Conservation (phyloP, 2,113 vertebrate species). For the Mormyrus lacerda region DNA sequence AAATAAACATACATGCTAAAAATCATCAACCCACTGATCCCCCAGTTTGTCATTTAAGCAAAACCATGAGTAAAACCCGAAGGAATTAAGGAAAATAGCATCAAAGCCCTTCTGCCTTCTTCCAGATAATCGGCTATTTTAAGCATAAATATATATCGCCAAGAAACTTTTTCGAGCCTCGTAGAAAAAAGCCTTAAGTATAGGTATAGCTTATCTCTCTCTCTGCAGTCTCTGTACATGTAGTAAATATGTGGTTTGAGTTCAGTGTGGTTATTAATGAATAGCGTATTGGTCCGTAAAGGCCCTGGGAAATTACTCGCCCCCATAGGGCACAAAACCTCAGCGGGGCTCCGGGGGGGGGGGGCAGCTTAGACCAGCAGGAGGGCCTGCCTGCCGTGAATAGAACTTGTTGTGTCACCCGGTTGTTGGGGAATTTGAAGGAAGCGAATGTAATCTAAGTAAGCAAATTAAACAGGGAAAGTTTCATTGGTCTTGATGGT, state of each 20-base stretch:
- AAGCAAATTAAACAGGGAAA: constrained; percentile 11
- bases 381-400: neutral
- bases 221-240: neutral
- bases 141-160: neutral
- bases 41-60: neutral
- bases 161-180: neutral
- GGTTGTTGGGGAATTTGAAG: constrained; percentile 8
- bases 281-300: neutral
- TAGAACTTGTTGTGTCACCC: constrained; percentile 10
- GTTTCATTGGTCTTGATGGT: neutral
- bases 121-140: neutral
- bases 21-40: neutral
- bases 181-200: neutral
- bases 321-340: constrained; percentile 6
- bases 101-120: neutral
- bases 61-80: neutral
- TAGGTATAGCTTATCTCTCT: neutral
- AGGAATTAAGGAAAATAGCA: neutral
- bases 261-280: neutral
- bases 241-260: neutral
- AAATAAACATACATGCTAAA: neutral
- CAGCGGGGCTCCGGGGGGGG: neutral
- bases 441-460: constrained; percentile 23
- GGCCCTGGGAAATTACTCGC: constrained; percentile 13
- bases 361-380: neutral